These are phyloP conservation scores for Mesembrinibis cayennensis DNA, from an alignment of 2,113 vertebrate genomes.

Conservation along the genomic window DNA sequence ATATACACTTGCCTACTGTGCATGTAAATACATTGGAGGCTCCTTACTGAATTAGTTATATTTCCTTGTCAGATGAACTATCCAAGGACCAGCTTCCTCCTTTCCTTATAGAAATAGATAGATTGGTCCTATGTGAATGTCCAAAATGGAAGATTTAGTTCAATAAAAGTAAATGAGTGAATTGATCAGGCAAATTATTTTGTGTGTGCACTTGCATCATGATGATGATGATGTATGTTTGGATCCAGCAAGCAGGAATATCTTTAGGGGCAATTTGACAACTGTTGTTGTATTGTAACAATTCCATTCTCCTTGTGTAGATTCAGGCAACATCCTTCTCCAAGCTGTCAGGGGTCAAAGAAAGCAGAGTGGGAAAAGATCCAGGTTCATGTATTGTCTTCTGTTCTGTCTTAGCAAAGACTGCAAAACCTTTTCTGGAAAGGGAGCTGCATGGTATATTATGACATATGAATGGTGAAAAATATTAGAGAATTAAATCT, in stretches of 20 bases:
- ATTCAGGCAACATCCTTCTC: not conserved
- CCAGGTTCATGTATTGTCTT: not conserved
- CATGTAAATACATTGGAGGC: not conserved
- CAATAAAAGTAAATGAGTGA: not conserved
- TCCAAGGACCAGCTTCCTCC: not conserved
- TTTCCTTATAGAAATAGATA: not conserved
- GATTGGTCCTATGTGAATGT: not conserved
- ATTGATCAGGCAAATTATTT: not conserved
- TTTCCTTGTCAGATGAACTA: not conserved
- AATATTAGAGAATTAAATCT: not conserved
- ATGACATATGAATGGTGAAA: not conserved
- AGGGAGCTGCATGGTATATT: not conserved
- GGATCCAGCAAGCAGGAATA: not conserved
- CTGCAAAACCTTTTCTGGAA: not conserved
- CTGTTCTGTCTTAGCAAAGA: not conserved
- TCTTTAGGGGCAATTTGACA: not conserved
- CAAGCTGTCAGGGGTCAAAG: not conserved
- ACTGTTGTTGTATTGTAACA: not conserved
- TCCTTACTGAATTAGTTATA: not conserved
- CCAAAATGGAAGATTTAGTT: not conserved
- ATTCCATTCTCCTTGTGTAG: not conserved
- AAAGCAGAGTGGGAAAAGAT: not conserved
- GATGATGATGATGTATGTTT: not conserved
- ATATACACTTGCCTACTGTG: not conserved
- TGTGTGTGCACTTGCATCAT: not conserved